phyloP scores from a whole-genome alignment of 2,888 invertebrate genomes.

The Enchytraeus crypticus region DNA sequence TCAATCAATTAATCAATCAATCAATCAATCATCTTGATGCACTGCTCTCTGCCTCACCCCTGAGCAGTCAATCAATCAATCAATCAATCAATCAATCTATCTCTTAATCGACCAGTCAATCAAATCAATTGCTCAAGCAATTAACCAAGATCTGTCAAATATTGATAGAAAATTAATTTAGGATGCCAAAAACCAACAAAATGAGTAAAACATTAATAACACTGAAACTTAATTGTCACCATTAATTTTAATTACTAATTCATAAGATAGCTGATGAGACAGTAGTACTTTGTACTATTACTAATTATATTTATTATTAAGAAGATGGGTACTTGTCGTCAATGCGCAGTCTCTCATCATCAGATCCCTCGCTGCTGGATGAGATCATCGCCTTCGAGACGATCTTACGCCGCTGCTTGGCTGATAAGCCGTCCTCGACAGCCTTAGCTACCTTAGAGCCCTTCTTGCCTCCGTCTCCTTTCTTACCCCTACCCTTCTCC shows the following conservation, averaged over 20 bases:
- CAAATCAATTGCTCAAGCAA: no score
- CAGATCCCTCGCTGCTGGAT: conserved; percentile 55
- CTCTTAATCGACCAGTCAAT: no score
- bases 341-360: conserved; percentile 51
- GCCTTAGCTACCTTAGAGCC: conserved; percentile 42
- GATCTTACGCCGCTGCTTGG: conserved; percentile 76
- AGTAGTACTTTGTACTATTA: not conserved
- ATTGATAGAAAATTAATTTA: no score
- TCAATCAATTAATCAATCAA: no score
- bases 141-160: no score
- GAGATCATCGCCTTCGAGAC: conserved; percentile 91
- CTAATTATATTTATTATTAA: not conserved
- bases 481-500: conserved; percentile 36
- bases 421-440: conserved; percentile 61
- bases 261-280: not conserved
- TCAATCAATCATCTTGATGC: no score
- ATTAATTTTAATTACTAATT: not conserved
- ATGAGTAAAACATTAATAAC: no score
- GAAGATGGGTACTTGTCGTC: conserved; percentile 32
- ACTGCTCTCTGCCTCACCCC: no score
- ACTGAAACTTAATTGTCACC: not conserved
- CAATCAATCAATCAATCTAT: no score
- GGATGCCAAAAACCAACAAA: no score
- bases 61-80: no score
- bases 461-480: conserved; percentile 54